Evolutionary conservation across 2,888 invertebrate genomes (phyloP), one percentile per base, ranked within the genome.

Genomic region (Ditula angustiorana): DNA sequence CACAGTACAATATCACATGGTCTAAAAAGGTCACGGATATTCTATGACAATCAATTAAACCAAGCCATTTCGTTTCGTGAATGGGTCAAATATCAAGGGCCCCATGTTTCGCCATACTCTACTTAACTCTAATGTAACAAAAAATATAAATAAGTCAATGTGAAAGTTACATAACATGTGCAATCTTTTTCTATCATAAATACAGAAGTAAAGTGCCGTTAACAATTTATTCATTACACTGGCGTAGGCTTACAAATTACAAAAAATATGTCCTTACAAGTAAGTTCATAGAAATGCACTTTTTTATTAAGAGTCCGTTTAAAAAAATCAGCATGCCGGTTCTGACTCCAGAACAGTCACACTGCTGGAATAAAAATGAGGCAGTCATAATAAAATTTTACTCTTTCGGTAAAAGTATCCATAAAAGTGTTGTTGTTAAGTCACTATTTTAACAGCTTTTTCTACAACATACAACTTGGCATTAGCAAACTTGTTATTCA

Each of bases 141-240:
- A 92, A 90, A 86, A 88, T 87, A 91, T 89, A 92, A 89, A 88
- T 88, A 84, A 88, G 82, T 89, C 79, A 82, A 81, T 83, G 92
- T 92, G 92, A 86, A 82, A 79, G 80, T 83, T 90, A 88, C 83
- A 81, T 92, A 92, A 92, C 92, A 92, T 85, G 92, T 92, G 92
- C 92, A 83, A 83, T 85, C 78, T 86, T 80, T 77, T 80, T 82
- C 81, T 84, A 85, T 82, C 79, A 80, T 83, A 68, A 69, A 69
- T 71, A 71, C 75, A 75, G 77, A 74, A 73, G 75, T 63, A 50
- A 80, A 74, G 89, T 89, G 89, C 85, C 82, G 75, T 73, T 59
- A 52, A 63, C 46, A 35, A 21, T 53, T n/a, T 53, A 53, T 19
- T 53, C 53, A 69, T 69, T 78, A 78, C 76, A 80, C 74, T 82